Evolutionary conservation across 2,113 vertebrate genomes (phyloP), one percentile per base, ranked within the genome.

Genomic region (Riparia riparia): DNA sequence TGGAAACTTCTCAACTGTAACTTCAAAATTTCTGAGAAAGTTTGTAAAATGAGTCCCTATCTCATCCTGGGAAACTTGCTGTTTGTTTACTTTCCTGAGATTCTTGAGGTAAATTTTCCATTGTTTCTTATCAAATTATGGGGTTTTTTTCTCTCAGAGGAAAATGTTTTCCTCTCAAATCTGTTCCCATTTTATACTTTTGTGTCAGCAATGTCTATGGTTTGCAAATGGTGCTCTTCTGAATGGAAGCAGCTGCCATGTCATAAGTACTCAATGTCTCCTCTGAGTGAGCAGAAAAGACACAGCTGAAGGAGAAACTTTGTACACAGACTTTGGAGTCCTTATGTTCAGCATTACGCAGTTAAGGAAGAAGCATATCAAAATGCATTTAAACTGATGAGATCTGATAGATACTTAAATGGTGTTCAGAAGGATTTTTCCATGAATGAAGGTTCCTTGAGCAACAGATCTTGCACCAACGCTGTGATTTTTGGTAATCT

Each of bases 171-270:
- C 28, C 7, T 90, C 84, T 90, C 8, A 4, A 74, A 45, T 92
- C 56, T 85, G 39, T 86, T 93, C 86, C 71, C 19, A 41, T 93
- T 91, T 92, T 84, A 32, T 85, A 71, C 60, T 88, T 90, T 88
- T 86, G 44, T 83, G 34, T 50, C 7, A 0, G 44, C 2, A 4
- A 63, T 74, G 80, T 63, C 89, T 85, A 25, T 45, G 60, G 57
- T 45, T 90, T 82, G 74, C 78, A 90, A 91, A 90, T 1, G 3
- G 53, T 0, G 0, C 32, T 89, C 7, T 56, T 86, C 83, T 96
- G 95, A 95, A 91, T 95, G 69, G 89, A 94, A 96, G 91, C 95
- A 95, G 93, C 95, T 92, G 88, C 90, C 56, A 31, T 86, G 92
- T 93, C 72, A 37, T 47, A 73, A 78, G 41, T 42, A 60, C 28